A percentile compares a stretch with the other conserved stretches of the same genome.
phyloP scores from a whole-genome alignment of 2,113 vertebrate species.

The Eulemur macaco region DNA sequence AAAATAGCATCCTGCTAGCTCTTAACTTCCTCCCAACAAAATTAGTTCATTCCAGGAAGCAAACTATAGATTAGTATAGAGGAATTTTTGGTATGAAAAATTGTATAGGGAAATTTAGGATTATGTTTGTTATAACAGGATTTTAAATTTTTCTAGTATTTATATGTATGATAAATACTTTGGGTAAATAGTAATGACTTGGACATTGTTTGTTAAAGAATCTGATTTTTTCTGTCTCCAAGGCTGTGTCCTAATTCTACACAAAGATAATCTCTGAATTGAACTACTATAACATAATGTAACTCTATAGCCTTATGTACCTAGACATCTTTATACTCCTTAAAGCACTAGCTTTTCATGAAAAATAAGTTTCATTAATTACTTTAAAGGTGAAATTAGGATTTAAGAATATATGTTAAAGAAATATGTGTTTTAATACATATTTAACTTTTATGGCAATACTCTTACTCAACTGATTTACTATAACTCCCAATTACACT shows the following conservation, averaged over 20 bases:
- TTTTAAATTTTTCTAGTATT: background rate
- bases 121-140: background rate
- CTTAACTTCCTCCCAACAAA: slow-evolving; percentile 10
- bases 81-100: background rate
- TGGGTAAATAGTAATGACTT: background rate
- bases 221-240: background rate
- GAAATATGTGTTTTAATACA: background rate
- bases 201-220: background rate
- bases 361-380: background rate
- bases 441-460: background rate
- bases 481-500: background rate
- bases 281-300: too few species aligned
- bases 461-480: background rate
- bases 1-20: background rate
- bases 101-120: background rate
- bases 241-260: background rate
- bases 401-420: background rate
- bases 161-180: background rate
- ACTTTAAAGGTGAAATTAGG: background rate
- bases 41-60: background rate
- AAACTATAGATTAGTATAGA: background rate
- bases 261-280: background rate
- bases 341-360: background rate
- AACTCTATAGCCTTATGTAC: background rate
- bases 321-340: background rate